Conservation (phyloP, 2,113 vertebrate species). For the Eurystomus gularis region DNA sequence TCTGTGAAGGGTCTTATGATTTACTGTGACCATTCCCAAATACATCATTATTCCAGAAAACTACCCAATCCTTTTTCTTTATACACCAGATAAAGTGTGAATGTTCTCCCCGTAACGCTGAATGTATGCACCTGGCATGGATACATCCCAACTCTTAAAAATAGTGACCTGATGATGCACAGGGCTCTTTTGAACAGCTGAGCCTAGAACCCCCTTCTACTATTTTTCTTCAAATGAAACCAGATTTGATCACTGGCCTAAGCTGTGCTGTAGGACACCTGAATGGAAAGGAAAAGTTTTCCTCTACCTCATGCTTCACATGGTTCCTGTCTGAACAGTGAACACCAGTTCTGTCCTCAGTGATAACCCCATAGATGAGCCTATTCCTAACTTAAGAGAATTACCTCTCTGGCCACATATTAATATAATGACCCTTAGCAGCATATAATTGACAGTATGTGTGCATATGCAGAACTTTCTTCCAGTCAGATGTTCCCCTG, state of each 20-base stretch:
- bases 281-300: not conserved
- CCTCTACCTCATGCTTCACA: not conserved
- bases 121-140: rapidly evolving
- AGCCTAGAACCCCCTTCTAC: not conserved
- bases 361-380: not conserved
- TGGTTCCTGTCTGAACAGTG: not conserved
- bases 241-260: not conserved
- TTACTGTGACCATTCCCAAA: not conserved
- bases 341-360: not conserved
- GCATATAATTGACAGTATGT: not conserved
- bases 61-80: not conserved
- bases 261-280: rapidly evolving
- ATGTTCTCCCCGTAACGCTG: not conserved
- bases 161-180: not conserved
- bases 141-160: not conserved
- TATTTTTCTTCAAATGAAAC: not conserved
- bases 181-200: not conserved
- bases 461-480: not conserved
- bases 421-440: not conserved
- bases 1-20: not conserved
- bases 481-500: not conserved
- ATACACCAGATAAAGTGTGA: not conserved
- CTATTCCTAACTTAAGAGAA: not conserved
- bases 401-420: not conserved
- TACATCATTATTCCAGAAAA: not conserved